Evolutionary conservation across 2,888 invertebrate species (phyloP).

Genomic region (Polydrusus tereticollis): DNA sequence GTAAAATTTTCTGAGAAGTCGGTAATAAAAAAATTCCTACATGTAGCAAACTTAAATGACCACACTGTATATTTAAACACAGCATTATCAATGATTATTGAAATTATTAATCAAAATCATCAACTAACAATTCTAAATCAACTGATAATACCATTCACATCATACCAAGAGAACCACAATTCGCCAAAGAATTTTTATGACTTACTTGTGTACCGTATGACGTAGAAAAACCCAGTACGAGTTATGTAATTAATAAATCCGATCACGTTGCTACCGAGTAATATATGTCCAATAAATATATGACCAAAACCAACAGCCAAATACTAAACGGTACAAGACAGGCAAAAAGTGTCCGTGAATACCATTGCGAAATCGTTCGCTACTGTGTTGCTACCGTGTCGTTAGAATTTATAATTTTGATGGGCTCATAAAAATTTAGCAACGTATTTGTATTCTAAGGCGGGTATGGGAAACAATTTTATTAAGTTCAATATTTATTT

Average conservation of each 20-base stretch:
- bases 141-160: constrained; percentile 33
- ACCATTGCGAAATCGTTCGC: constrained; percentile 38
- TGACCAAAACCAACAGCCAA: constrained; percentile 48
- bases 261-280: constrained; percentile 41
- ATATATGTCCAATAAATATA: constrained; percentile 50
- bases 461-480: constrained; percentile 26
- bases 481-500: neutral
- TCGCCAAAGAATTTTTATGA: constrained; percentile 42
- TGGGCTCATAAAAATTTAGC: constrained; percentile 11
- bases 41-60: too few relatives aligned
- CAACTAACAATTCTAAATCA: neutral
- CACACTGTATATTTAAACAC: too few relatives aligned
- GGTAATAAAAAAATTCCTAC: too few relatives aligned
- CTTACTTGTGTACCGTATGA: constrained; percentile 43
- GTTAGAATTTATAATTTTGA: constrained; percentile 34
- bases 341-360: constrained; percentile 36
- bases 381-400: constrained; percentile 22
- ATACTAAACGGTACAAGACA: constrained; percentile 46
- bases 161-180: constrained; percentile 34
- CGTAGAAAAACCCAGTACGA: constrained; percentile 44
- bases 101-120: too few relatives aligned
- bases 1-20: too few relatives aligned
- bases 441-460: constrained; percentile 15
- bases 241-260: constrained; percentile 44
- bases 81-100: too few relatives aligned